These are phyloP conservation scores for Camelus dromedarius DNA, from an alignment of 2,113 vertebrate species.

Conservation along the genomic window DNA sequence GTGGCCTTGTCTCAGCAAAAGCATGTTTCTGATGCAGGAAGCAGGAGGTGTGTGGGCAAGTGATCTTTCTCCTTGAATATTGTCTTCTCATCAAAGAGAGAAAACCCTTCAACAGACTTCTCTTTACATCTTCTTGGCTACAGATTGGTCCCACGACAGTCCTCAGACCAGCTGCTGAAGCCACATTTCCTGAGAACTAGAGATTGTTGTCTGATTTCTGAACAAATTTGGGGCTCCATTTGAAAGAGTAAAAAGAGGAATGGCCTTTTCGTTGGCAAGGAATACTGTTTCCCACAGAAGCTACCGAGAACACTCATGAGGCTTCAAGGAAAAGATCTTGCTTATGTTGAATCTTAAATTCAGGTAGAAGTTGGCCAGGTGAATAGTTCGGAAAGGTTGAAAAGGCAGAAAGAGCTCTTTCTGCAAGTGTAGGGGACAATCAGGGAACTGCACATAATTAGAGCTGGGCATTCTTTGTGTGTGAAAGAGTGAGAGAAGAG, in stretches of 20 bases:
- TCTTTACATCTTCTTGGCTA: background rate
- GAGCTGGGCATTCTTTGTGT: background rate
- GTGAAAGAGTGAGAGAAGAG: background rate
- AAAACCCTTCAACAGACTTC: background rate
- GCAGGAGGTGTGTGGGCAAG: background rate
- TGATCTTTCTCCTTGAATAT: background rate
- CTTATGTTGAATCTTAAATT: constrained; percentile 16
- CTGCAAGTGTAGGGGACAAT: background rate
- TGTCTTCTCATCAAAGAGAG: background rate
- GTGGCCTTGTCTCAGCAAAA: background rate
- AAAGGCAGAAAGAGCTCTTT: background rate
- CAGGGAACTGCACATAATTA: background rate
- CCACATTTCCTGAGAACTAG: background rate
- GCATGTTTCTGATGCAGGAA: background rate
- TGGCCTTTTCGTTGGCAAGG: background rate
- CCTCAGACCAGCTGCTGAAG: background rate
- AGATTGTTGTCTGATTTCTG: constrained; percentile 3
- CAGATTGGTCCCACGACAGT: background rate
- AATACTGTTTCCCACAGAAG: background rate
- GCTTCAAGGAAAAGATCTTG: background rate
- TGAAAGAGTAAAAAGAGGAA: constrained; percentile 2
- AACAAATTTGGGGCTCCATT: background rate
- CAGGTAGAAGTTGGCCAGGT: background rate
- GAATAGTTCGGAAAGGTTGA: background rate
- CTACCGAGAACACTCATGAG: background rate